phyloP scores from a whole-genome alignment of 2,797 vertebrate species.

The Poecilia gillii region DNA sequence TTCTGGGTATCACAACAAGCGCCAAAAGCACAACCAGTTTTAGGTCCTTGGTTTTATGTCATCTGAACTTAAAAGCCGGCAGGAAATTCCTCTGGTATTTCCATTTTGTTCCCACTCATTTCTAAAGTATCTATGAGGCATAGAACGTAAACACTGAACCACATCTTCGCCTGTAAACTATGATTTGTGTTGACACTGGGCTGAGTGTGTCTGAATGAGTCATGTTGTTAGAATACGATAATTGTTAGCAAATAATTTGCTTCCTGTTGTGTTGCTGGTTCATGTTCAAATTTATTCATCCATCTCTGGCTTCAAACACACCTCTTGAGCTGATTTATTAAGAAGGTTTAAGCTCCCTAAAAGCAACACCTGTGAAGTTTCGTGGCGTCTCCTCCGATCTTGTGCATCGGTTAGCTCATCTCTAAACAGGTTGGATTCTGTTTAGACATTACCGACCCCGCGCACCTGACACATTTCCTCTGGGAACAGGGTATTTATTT shows the following conservation, averaged over 20 bases:
- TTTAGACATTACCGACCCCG: slow-evolving; percentile 61
- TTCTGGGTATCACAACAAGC: not conserved
- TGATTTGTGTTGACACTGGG: slow-evolving; percentile 69
- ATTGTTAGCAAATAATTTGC: slow-evolving; percentile 61
- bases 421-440: slow-evolving; percentile 39
- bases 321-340: slow-evolving; percentile 10
- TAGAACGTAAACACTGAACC: slow-evolving; percentile 23
- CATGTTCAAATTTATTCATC: slow-evolving; percentile 22
- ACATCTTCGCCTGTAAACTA: slow-evolving; percentile 29
- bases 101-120: slow-evolving; percentile 25
- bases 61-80: slow-evolving; percentile 7
- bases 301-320: slow-evolving; percentile 14
- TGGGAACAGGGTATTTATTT: slow-evolving; percentile 75
- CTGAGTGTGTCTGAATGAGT: slow-evolving; percentile 52
- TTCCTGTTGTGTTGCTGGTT: slow-evolving; percentile 51
- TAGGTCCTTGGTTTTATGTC: slow-evolving; percentile 16
- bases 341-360: not conserved
- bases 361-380: slow-evolving; percentile 46
- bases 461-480: slow-evolving; percentile 75
- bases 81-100: slow-evolving; percentile 38
- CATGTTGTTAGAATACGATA: slow-evolving; percentile 60
- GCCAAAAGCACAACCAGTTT: not conserved
- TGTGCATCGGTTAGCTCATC: slow-evolving; percentile 17
- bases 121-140: slow-evolving; percentile 47
- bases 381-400: not conserved